phyloP scores from a whole-genome alignment of 2,888 invertebrate genomes.

The Plagodis pulveraria region DNA sequence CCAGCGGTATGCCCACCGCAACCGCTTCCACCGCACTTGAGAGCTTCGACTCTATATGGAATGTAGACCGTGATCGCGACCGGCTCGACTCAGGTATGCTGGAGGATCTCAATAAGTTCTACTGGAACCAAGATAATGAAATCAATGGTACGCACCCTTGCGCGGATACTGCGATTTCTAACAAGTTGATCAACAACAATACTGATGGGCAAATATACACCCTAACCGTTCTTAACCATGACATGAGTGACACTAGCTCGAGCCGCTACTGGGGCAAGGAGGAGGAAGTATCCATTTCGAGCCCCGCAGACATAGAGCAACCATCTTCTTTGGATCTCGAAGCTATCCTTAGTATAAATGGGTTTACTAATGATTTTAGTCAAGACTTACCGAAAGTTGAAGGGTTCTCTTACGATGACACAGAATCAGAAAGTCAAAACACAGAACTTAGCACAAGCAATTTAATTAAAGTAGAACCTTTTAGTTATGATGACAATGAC shows the following conservation, averaged over 20 bases:
- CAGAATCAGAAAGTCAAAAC: conserved; percentile 91
- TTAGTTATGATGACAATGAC: conserved; percentile 71
- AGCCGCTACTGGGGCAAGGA: conserved; percentile 88
- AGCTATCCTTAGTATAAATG: conserved; percentile 90
- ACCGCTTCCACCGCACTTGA: conserved; percentile 78
- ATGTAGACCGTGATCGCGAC: conserved; percentile 89
- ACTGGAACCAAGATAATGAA: conserved; percentile 89
- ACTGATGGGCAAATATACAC: conserved; percentile 95
- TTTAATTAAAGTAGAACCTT: conserved; percentile 79
- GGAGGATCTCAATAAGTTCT: conserved; percentile 94
- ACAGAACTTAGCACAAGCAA: conserved; percentile 88
- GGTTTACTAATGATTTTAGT: conserved; percentile 84
- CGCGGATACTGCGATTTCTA: conserved; percentile 78
- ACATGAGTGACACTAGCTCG: conserved; percentile 87
- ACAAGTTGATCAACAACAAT: conserved; percentile 85
- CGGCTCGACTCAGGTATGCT: conserved; percentile 90
- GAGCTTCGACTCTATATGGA: conserved; percentile 87
- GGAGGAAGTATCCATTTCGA: conserved; percentile 86
- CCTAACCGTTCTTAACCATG: conserved; percentile 93
- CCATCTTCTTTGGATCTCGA: conserved; percentile 90
- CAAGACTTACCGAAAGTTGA: conserved; percentile 89
- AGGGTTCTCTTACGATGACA: conserved; percentile 91
- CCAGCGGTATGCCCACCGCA: conserved; percentile 61
- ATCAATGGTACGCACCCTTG: conserved; percentile 80
- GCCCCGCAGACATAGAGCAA: conserved; percentile 85